Evolutionary conservation across 1,140 invertebrate species (phyloP), one percentile per base, ranked within the genome.

Genomic region (Tyrophagus putrescentiae): DNA sequence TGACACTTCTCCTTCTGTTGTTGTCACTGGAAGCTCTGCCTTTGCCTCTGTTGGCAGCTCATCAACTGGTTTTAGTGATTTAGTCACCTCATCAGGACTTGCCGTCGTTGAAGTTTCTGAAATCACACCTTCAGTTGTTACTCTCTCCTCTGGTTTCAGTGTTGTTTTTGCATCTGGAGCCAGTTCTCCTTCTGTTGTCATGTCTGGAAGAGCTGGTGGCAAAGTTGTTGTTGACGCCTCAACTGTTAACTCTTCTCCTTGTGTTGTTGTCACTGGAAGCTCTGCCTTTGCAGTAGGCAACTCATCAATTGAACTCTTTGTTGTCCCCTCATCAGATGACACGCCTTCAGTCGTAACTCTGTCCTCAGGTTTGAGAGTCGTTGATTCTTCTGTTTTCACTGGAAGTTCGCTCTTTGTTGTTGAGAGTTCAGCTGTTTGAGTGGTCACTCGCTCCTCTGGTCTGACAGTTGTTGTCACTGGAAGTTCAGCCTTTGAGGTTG

Each of bases 141-240:
- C n/a, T n/a, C n/a, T 13, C 13, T 39, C n/a, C 36, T 39, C 36
- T n/a, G n/a, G 36, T 39, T 39, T n/a, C 44, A 48, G 7, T 25
- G 45, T 48, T 48, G 45, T 48, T 6, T 7, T 18, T 7, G 7
- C 45, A 25, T 48, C 45, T 48, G 45, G 45, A 25, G 7, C 45
- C 23, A 18, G 7, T 25, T 13, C 18, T 48, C 21, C 21, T 48
- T 48, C 18, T 7, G 45, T 48, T 7, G 45, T 21, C 45, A 48
- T 48, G 23, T 48, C 45, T 48, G 7, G 7, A 48, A 21, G 45
- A 48, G 45, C 31, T 48, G 45, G n/a, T n/a, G n/a, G n/a, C n/a
- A n/a, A n/a, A n/a, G n/a, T n/a, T n/a, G n/a, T n/a, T n/a, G n/a
- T n/a, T n/a, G n/a, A n/a, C n/a, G n/a, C n/a, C n/a, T n/a, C n/a